Percentiles rank a stretch among this genome's conserved stretches.
Conservation (phyloP, 2,797 vertebrate genomes). For the Enteromius radiatus region DNA sequence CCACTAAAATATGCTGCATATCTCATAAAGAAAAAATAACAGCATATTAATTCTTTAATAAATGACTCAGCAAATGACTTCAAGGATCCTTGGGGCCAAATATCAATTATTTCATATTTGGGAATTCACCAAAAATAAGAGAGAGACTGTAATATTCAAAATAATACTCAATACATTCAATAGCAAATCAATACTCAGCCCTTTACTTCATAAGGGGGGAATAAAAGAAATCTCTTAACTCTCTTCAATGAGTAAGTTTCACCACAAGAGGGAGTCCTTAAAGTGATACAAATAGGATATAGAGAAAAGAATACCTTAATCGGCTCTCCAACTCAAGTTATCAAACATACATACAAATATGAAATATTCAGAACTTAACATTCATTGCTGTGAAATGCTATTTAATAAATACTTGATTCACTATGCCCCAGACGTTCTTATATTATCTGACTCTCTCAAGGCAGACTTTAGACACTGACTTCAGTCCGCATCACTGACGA, state of each 20-base stretch:
- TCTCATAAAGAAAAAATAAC: neutral
- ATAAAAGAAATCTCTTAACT: slow-evolving; percentile 1
- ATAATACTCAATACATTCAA: neutral
- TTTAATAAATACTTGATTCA: neutral
- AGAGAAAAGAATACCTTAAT: neutral
- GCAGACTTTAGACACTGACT: slow-evolving; percentile 23
- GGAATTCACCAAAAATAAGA: neutral
- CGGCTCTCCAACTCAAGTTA: neutral
- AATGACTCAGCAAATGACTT: neutral
- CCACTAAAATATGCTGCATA: neutral
- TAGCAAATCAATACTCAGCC: neutral
- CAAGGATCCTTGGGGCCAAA: neutral
- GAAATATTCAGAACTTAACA: neutral
- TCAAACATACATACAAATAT: neutral
- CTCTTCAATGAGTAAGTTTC: slow-evolving; percentile 23
- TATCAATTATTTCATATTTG: neutral
- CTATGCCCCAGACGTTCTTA: neutral
- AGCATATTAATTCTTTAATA: neutral
- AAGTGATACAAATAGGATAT: slow-evolving; percentile 2
- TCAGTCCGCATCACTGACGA: slow-evolving; percentile 33
- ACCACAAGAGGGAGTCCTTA: slow-evolving; percentile 63
- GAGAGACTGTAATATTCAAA: neutral
- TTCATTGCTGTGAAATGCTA: neutral
- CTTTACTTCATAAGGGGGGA: neutral
- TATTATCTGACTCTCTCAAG: slow-evolving; percentile 2